A percentile compares a stretch with the other conserved stretches of the same genome.
Evolutionary conservation across 2,888 invertebrate species (phyloP).

Genomic region (Troides helena): DNA sequence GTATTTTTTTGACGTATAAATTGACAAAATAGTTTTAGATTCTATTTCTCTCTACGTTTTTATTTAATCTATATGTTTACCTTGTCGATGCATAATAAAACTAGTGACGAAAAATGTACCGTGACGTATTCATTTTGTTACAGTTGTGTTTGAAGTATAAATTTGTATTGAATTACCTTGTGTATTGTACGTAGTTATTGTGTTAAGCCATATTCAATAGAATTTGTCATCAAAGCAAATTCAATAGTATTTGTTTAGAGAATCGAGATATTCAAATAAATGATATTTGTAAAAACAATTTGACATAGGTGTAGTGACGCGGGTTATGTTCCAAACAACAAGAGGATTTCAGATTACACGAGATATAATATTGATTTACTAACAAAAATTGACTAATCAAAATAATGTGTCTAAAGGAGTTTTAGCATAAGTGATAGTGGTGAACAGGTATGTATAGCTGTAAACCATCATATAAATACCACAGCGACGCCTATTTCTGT

Average conservation of each 20-base stretch:
- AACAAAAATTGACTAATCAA: too few relatives aligned
- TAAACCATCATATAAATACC: too few relatives aligned
- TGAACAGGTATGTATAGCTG: too few relatives aligned
- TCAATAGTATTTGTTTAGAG: conserved; percentile 3
- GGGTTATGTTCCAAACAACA: too few relatives aligned
- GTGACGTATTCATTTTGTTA: conserved; percentile 15
- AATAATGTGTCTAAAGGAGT: too few relatives aligned
- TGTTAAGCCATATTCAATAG: neutral
- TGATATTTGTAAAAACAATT: neutral
- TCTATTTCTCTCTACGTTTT: conserved; percentile 3
- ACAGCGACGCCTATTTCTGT: too few relatives aligned
- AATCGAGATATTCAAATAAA: neutral
- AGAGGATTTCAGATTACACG: too few relatives aligned
- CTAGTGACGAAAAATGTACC: conserved; percentile 7
- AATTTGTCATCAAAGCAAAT: conserved; percentile 3
- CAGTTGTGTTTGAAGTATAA: conserved; percentile 6
- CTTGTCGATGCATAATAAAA: conserved; percentile 1
- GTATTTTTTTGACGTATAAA: too few relatives aligned
- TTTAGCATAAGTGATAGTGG: too few relatives aligned
- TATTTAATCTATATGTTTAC: conserved; percentile 13
- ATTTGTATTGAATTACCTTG: conserved; percentile 12
- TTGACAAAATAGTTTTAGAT: neutral
- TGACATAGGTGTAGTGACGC: too few relatives aligned
- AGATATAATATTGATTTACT: too few relatives aligned
- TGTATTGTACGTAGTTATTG: conserved; percentile 12